Conservation (phyloP, 2,888 invertebrate species). For the Diarsia dahlii region DNA sequence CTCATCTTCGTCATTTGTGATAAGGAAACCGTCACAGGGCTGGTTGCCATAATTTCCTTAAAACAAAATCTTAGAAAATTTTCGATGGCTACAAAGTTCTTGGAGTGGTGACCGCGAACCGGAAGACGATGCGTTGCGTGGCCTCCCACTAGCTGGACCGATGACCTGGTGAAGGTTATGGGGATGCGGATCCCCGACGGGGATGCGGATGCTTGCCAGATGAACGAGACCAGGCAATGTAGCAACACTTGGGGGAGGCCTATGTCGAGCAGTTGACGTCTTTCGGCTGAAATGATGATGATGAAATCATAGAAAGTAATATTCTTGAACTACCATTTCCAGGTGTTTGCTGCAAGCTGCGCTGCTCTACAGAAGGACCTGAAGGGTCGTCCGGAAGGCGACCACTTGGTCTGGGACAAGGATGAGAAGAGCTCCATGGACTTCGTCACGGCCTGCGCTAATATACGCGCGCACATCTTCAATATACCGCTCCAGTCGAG, state of each 20-base stretch:
- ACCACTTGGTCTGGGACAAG: constrained; percentile 98
- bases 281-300: too few relatives aligned
- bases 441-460: constrained; percentile 98
- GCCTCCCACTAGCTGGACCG: too few relatives aligned
- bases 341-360: constrained; percentile 93
- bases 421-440: constrained; percentile 98
- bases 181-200: too few relatives aligned
- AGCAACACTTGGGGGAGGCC: too few relatives aligned
- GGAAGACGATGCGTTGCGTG: too few relatives aligned
- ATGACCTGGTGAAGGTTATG: too few relatives aligned
- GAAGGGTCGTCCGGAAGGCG: constrained; percentile 88
- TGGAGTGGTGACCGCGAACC: too few relatives aligned
- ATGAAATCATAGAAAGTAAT: background rate
- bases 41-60: background rate
- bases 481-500: constrained; percentile 96
- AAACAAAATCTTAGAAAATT: background rate
- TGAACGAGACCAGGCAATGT: too few relatives aligned
- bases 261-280: too few relatives aligned
- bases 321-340: background rate
- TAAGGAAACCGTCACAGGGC: background rate
- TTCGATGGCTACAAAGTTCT: too few relatives aligned
- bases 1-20: background rate
- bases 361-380: constrained; percentile 91
- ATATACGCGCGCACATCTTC: constrained; percentile 97
- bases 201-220: too few relatives aligned